Evolutionary conservation across 2,113 vertebrate genomes (phyloP), one percentile per base, ranked within the genome.

Genomic region (Scatophagus argus): DNA sequence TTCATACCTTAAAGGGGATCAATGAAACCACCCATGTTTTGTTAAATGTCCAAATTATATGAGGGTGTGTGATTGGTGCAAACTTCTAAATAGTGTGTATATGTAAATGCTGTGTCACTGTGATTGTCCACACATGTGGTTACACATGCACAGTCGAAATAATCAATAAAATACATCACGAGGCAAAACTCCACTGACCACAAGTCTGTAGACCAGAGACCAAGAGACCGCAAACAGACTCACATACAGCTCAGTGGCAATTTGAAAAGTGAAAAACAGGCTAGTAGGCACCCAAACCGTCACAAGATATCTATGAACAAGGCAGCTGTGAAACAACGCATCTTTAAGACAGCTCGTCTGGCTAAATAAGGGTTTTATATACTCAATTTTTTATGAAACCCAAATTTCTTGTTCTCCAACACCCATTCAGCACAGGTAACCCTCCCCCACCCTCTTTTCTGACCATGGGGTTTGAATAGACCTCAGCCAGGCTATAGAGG

Each of bases 351-450:
- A n/a, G n/a, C n/a, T n/a, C n/a, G n/a, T n/a, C 41, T 6, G 32
- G 44, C 36, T 63, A 14, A 68, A 73, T 63, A 4, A 58, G 2
- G 8, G 8, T 58, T 25, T 76, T 4, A 47, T 19, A 54, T 23
- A 23, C 43, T 44, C 25, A 12, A 51, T 23, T 62, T 46, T 19
- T 36, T 11, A 14, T 11, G 3, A 5, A 32, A 60, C 31, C 38
- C 8, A 17, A 46, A 41, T 61, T 39, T 44, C 13, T 43, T 59
- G 16, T 23, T 72, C 46, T 25, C 77, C 5, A 54, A 29, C 49
- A 55, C 36, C 64, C 64, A 72, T 36, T 32, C 21, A 74, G 68
- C 68, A 86, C 91, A 93, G 92, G 91, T 93, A 93, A 12, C 83
- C 79, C 89, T 55, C 72, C 87, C 79, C 87, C 87, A 34, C 27